Evolutionary conservation across 2,113 vertebrate species (phyloP).

Genomic region (Mirounga angustirostris): DNA sequence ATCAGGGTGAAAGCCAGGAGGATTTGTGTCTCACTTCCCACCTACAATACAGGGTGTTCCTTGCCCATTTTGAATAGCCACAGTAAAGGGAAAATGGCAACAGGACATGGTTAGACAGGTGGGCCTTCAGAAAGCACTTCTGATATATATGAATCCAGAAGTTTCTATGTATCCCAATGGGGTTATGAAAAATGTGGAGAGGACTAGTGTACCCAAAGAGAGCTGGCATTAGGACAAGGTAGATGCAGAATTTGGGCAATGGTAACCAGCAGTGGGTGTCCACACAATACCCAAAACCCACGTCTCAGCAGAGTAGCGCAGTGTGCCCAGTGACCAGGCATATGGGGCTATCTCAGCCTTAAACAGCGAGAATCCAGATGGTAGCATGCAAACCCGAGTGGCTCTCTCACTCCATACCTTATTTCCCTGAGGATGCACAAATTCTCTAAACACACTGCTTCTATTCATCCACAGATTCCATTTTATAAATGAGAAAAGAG

Average conservation of each 20-base stretch:
- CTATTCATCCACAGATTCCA: neutral
- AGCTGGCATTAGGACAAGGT: neutral
- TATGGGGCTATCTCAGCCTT: neutral
- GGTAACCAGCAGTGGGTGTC: neutral
- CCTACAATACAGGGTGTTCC: accelerated
- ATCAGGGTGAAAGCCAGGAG: neutral
- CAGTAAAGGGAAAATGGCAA: neutral
- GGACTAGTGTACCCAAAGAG: neutral
- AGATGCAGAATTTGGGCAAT: neutral
- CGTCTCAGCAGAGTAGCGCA: neutral
- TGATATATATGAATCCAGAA: neutral
- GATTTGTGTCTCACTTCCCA: neutral
- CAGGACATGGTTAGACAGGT: neutral
- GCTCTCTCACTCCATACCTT: neutral
- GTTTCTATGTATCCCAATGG: neutral
- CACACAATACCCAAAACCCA: neutral
- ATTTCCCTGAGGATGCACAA: neutral
- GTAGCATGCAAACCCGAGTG: neutral
- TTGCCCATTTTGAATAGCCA: neutral
- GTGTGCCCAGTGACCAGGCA: neutral
- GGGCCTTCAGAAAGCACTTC: neutral
- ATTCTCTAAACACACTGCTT: neutral
- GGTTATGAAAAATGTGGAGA: neutral
- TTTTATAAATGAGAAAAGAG: neutral
- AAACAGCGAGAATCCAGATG: neutral